Base-by-base conservation (phyloP, 2,888 invertebrate species). In the Cotesia congregata region DNA sequence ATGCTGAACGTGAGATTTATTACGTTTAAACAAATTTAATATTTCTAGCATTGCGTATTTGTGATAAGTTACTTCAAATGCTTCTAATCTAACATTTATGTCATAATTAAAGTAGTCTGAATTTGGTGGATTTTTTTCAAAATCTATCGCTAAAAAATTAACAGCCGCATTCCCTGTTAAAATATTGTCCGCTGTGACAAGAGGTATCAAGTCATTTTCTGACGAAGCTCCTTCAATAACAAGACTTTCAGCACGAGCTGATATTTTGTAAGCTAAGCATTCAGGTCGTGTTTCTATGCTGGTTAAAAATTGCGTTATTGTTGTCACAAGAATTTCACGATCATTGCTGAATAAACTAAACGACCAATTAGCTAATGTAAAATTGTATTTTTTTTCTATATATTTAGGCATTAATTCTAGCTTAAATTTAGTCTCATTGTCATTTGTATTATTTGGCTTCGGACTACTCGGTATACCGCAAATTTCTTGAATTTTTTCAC, bases 31-130 rank as follows among this genome's bases (percentile, higher is more conserved):
- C 89, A 95, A 94, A 85, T 93, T 93, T 74, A 93, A 91, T 70
- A 95, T 90, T 87, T 95, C 94, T 15, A 94, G 93, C 82, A 94
- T 91, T 0, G 94, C 93, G 87, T 94, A 93, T 95, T 95, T 94
- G 85, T 95, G 92, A 89, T 96, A 96, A 12, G 94, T 91, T 67
- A 95, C 90, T 89, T 96, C 95, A 20, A 95, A 90, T 0, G 95
- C 93, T 86, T 95, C 95, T 85, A 95, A 90, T 75, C 92, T 90
- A 72, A 94, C 91, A 75, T 92, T 92, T 1, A 95, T 87, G 9
- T 93, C 94, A 83, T 93, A 94, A 83, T 94, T 93, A 38, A 93
- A 93, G 77, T 93, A 93, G 77, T 93, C 92, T 5, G 92, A 91
- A 81, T 92, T 92, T 6, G 91, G 87, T 0, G 94, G 94, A 84